Base-by-base conservation (phyloP, 2,888 invertebrate genomes). In the Sminthurinus aureus region DNA sequence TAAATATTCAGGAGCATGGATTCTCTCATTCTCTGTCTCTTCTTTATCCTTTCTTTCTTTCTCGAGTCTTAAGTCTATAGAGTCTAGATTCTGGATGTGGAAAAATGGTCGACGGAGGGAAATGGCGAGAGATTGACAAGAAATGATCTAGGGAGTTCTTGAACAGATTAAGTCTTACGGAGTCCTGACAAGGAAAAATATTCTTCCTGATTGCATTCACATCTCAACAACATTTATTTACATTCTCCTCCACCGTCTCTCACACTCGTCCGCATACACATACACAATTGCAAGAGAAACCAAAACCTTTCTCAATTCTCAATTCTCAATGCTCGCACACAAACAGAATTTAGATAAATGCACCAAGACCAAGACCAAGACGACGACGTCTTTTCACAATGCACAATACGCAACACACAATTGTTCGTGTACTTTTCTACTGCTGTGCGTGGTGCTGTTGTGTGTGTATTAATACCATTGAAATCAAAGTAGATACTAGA, bases 71-170 rank as follows among this genome's bases (percentile, higher is more conserved):
- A n/a, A n/a, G n/a, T n/a, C n/a, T n/a, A n/a, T n/a, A n/a, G n/a
- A n/a, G n/a, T n/a, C n/a, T n/a, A n/a, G n/a, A n/a, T n/a, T n/a
- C n/a, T n/a, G n/a, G n/a, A 15, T 58, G 58, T 69, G 69, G n/a
- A n/a, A 12, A 22, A 22, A 20, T 22, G 69, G 4, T n/a, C 9
- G 71, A 38, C 0, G 66, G 18, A 67, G 22, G 73, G 24, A 73
- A 80, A 58, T 73, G 80, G 76, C 38, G 26, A 73, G 69, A 79
- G 82, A 84, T 84, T 84, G 84, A 84, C 84, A 84, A 84, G 84
- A 84, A 84, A 84, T 84, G 84, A 84, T 84, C 84, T 84, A 84
- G 84, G 84, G 84, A 84, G 84, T 84, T 84, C 82, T 82, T 79
- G 75, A 80, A 84, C 84, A 84, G 84, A 84, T 84, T 84, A 84